These are phyloP conservation scores for Anguilla marmorata DNA, from an alignment of 2,797 vertebrate species.

Conservation along the genomic window DNA sequence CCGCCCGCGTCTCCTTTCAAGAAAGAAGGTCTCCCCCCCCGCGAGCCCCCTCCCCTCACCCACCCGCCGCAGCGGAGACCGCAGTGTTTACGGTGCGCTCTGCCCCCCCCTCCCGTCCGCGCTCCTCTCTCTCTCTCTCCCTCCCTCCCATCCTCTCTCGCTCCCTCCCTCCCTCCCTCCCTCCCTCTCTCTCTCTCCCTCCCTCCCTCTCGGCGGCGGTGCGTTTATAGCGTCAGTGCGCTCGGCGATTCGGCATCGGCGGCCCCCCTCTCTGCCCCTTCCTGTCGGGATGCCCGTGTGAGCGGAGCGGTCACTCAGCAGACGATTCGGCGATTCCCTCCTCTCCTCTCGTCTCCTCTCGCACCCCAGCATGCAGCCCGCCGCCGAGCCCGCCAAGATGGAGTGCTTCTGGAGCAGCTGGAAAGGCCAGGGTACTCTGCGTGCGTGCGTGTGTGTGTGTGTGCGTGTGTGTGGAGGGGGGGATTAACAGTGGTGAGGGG, in stretches of 20 bases:
- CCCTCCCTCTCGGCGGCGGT: constrained; percentile 36
- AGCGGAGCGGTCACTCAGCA: constrained; percentile 58
- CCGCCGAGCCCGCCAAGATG: constrained; percentile 90
- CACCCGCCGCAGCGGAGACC: constrained; percentile 85
- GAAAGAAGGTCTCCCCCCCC: constrained; percentile 53
- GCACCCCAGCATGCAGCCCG: constrained; percentile 87
- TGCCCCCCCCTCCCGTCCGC: constrained; percentile 52
- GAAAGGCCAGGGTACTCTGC: constrained; percentile 94
- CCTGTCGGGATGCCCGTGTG: constrained; percentile 81
- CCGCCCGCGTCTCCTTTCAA: constrained; percentile 54
- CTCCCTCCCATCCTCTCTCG: constrained; percentile 63
- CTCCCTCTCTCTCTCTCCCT: constrained; percentile 42
- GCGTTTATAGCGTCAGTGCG: constrained; percentile 78
- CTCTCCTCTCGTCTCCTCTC: constrained; percentile 21
- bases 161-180: constrained; percentile 46
- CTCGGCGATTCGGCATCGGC: constrained; percentile 71
- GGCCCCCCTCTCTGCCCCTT: constrained; percentile 56
- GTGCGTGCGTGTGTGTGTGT: constrained; percentile 58
- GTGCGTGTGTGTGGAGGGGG: not conserved
- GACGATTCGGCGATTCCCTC: constrained; percentile 40
- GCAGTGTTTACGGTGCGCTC: constrained; percentile 80
- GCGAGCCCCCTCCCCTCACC: constrained; percentile 64
- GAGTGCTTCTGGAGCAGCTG: constrained; percentile 94
- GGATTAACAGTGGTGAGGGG: not conserved
- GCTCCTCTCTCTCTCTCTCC: constrained; percentile 48